Base-by-base conservation (phyloP, 2,113 vertebrate species). In the Cinclus mexicanus region DNA sequence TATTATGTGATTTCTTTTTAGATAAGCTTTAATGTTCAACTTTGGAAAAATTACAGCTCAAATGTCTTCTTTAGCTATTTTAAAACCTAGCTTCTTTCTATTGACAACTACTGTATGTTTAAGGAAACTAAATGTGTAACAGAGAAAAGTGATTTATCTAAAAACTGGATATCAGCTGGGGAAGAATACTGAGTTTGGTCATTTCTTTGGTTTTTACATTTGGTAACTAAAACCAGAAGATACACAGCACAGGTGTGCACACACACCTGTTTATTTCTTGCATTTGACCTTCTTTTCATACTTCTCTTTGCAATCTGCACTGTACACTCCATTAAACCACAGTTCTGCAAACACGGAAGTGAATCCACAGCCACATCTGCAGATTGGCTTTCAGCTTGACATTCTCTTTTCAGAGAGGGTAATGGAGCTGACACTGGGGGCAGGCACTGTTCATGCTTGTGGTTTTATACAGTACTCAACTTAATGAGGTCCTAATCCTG, bases 401-500 rank as follows among this genome's bases (percentile, higher is more conserved):
- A 41, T 31, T 68, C 28, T 11, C 69, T 69, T 91, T 93, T 57
- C 72, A 68, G 86, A 75, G 83, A 89, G 72, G 47, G 53, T 84
- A 89, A 92, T 79, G 80, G 87, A 92, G 89, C 52, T 78, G 76
- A 59, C 60, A 75, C 65, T 42, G 69, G n/a, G 53, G 65, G 56
- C 83, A 92, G 47, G 56, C 52, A 71, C 35, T 22, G 44, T 55
- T 47, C 65, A 77, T 28, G 49, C 31, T 87, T 52, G 21, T 31
- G 44, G 22, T 92, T 93, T 89, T 83, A 47, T 65, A 46, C 5
- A 11, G 23, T 89, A 84, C 64, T 89, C 89, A 65, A 46, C 21
- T 78, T 68, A 89, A n/a, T 92, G 52, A 88, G 33, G 14, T 72
- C 93, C 91, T 91, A 87, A 95, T 95, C 78, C 78, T 69, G 56